Conservation (phyloP, 2,888 invertebrate species). For the Gari tellinella region DNA sequence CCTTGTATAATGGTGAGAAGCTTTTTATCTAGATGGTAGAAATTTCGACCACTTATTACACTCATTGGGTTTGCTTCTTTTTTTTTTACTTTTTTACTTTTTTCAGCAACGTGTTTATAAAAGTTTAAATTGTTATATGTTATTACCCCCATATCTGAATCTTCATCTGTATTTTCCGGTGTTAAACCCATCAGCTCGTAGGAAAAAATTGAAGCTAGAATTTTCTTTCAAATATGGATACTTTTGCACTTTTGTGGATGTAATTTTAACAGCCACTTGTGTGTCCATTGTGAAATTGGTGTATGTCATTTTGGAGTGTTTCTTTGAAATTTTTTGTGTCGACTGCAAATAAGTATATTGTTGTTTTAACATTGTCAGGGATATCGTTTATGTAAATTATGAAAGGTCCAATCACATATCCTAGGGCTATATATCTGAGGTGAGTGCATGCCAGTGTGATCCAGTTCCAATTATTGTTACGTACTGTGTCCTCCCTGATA, state of each 20-base stretch:
- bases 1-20: too few species aligned
- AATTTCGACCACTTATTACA: too few species aligned
- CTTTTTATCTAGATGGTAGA: too few species aligned
- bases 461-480: conserved; percentile 9
- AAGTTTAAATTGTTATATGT: too few species aligned
- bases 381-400: conserved; percentile 13
- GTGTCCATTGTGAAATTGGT: background rate
- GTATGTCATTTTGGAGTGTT: conserved; percentile 3
- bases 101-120: too few species aligned
- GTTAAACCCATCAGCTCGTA: too few species aligned
- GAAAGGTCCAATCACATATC: conserved; percentile 19
- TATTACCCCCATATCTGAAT: too few species aligned
- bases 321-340: conserved; percentile 5
- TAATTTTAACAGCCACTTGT: conserved; percentile 6
- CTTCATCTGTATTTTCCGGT: too few species aligned
- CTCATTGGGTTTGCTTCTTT: too few species aligned
- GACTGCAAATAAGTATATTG: conserved; percentile 6
- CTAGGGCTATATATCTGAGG: conserved; percentile 7
- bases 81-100: too few species aligned
- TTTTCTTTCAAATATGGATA: conserved; percentile 14
- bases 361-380: conserved; percentile 1
- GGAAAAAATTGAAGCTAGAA: too few species aligned
- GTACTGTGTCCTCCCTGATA: background rate
- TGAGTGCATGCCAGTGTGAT: too few species aligned
- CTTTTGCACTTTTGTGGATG: conserved; percentile 11